Evolutionary conservation across 2,797 vertebrate genomes (phyloP).

Genomic region (Orestias chungarensis): DNA sequence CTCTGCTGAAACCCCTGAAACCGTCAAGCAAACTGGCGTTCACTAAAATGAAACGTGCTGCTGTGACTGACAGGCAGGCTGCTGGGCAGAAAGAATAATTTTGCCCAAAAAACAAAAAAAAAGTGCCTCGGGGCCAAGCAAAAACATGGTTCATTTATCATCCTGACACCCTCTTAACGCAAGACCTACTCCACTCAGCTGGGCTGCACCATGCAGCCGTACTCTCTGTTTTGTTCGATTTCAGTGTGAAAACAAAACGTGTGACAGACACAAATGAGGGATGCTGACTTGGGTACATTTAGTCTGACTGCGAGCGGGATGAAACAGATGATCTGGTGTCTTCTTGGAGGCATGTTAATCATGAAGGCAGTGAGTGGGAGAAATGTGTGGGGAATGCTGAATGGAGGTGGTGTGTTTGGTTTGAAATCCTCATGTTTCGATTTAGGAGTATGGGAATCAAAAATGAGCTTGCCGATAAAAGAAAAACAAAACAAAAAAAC

Average conservation of each 20-base stretch:
- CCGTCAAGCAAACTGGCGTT: constrained; percentile 31
- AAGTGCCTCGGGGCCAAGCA: constrained; percentile 51
- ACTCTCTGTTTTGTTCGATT: background rate
- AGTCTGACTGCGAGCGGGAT: constrained; percentile 5
- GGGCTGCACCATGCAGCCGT: constrained; percentile 34
- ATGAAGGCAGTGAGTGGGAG: constrained; percentile 27
- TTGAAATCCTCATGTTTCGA: constrained; percentile 51
- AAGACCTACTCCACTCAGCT: constrained; percentile 71
- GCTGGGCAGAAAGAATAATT: constrained; percentile 62
- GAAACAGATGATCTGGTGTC: constrained; percentile 39
- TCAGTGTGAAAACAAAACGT: constrained; percentile 7
- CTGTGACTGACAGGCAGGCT: constrained; percentile 64
- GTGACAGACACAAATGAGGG: background rate
- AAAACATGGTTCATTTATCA: constrained; percentile 72
- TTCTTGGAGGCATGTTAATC: constrained; percentile 44
- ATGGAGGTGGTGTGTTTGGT: constrained; percentile 26
- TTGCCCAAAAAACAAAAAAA: constrained; percentile 24
- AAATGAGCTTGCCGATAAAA: too few species aligned
- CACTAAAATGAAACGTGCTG: constrained; percentile 40
- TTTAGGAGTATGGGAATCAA: background rate
- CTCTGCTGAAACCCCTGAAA: constrained; percentile 45
- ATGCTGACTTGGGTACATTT: background rate
- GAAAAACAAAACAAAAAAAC: too few species aligned
- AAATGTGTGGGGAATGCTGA: constrained; percentile 10
- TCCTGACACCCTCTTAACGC: constrained; percentile 76